Evolutionary conservation across 2,888 invertebrate species (phyloP).

Genomic region (Arctia plantaginis): DNA sequence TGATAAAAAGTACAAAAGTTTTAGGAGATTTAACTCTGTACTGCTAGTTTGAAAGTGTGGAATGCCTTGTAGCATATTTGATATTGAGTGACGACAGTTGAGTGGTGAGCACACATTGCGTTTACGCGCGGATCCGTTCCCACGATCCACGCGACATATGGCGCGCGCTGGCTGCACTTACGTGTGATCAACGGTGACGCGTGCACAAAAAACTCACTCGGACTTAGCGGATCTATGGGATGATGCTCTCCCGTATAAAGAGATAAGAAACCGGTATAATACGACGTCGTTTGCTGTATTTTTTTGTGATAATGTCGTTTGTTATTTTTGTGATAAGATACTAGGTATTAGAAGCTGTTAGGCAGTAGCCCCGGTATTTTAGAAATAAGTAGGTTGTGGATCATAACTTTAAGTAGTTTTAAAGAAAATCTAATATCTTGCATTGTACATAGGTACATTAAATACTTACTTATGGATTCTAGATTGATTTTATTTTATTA

Average conservation of each 20-base stretch:
- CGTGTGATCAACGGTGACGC: slow-evolving; percentile 81
- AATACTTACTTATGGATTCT: background rate
- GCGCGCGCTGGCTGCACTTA: slow-evolving; percentile 79
- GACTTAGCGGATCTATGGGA: slow-evolving; percentile 82
- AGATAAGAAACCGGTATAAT: slow-evolving; percentile 69
- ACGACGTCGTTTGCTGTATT: slow-evolving; percentile 48
- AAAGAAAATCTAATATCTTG: background rate
- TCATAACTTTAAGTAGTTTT: background rate
- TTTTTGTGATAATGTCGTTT: slow-evolving; percentile 48
- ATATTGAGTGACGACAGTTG: slow-evolving; percentile 69
- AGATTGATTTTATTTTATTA: background rate
- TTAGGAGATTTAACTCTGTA: slow-evolving; percentile 60
- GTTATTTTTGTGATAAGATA: slow-evolving; percentile 42
- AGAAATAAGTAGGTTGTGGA: slow-evolving; percentile 22
- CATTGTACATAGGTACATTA: background rate
- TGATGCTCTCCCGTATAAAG: slow-evolving; percentile 65
- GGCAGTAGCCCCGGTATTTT: slow-evolving; percentile 19
- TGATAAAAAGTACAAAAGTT: slow-evolving; percentile 21
- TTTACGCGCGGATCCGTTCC: slow-evolving; percentile 78
- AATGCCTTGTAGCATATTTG: slow-evolving; percentile 37
- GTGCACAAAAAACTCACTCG: slow-evolving; percentile 80
- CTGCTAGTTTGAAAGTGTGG: slow-evolving; percentile 49
- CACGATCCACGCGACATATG: slow-evolving; percentile 85
- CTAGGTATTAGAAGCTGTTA: slow-evolving; percentile 23
- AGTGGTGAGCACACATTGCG: slow-evolving; percentile 80